phyloP scores from a whole-genome alignment of 2,888 invertebrate genomes.

The Lissonota sp. region DNA sequence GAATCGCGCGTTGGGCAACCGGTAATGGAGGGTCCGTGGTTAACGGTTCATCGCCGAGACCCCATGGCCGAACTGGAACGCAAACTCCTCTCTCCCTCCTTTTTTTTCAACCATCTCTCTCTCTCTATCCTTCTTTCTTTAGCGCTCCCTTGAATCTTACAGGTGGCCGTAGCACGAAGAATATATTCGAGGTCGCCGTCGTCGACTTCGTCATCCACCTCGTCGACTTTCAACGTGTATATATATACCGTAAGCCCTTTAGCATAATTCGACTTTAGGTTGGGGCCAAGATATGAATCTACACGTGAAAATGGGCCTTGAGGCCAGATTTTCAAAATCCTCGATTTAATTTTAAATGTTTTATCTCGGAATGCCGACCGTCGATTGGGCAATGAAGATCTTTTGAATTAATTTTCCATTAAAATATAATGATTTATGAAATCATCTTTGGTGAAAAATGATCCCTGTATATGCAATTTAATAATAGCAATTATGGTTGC shows the following conservation, averaged over 20 bases:
- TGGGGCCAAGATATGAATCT: too few species aligned
- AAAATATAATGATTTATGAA: too few species aligned
- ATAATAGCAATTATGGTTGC: too few species aligned
- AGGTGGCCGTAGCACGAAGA: constrained; percentile 58
- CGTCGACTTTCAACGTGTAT: constrained; percentile 31
- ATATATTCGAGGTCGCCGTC: constrained; percentile 55
- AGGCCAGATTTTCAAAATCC: too few species aligned
- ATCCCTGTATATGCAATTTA: too few species aligned
- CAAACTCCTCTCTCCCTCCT: constrained; percentile 28
- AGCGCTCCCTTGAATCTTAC: constrained; percentile 65
- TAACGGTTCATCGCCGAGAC: constrained; percentile 63
- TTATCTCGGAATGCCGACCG: background rate
- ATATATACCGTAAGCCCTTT: constrained; percentile 52
- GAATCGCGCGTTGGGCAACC: constrained; percentile 58
- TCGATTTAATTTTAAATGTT: background rate
- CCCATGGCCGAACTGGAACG: constrained; percentile 63
- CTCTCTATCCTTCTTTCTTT: background rate
- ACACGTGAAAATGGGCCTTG: too few species aligned
- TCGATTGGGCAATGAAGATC: too few species aligned
- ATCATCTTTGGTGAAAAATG: too few species aligned
- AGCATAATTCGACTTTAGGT: constrained; percentile 6
- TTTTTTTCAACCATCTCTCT: background rate
- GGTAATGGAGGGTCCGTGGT: constrained; percentile 63
- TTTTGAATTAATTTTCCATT: too few species aligned
- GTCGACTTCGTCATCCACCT: constrained; percentile 8